phyloP scores from a whole-genome alignment of 1,140 invertebrate species.

The Caenorhabditis elegans region DNA sequence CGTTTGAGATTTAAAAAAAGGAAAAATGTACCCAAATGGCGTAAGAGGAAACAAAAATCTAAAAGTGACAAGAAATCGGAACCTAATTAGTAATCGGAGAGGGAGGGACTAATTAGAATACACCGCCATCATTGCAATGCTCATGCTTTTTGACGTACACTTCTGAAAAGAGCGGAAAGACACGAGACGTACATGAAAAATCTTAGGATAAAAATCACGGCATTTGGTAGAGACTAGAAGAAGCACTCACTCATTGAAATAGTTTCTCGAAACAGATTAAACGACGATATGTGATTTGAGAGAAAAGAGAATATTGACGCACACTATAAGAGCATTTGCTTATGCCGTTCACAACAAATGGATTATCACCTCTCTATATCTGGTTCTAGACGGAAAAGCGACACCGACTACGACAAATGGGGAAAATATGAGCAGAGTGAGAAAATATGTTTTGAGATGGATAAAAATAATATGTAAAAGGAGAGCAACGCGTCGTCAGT shows the following conservation, averaged over 20 bases:
- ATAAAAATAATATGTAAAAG: not conserved
- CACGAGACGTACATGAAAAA: not conserved
- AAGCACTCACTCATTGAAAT: not conserved
- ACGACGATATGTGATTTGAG: not conserved
- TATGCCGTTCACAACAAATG: not conserved
- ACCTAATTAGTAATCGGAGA: constrained; percentile 30
- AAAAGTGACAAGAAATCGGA: constrained; percentile 12
- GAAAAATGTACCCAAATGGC: not conserved
- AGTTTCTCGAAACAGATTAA: constrained; percentile 30
- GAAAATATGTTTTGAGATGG: no score
- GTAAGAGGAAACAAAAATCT: not conserved
- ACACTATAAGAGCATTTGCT: not conserved
- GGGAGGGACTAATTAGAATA: constrained; percentile 10
- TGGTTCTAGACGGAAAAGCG: not conserved
- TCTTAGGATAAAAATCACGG: not conserved
- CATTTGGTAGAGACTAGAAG: not conserved
- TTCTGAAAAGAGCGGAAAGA: not conserved
- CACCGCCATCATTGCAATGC: not conserved
- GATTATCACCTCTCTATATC: constrained; percentile 11
- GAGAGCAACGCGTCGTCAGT: not conserved
- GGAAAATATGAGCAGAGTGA: no score
- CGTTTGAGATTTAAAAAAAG: no score
- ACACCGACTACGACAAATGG: no score
- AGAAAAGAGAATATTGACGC: not conserved
- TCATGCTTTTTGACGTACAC: not conserved